A percentile compares a stretch with the other conserved stretches of the same genome.
phyloP scores from a whole-genome alignment of 2,113 vertebrate genomes.

The Charina bottae region DNA sequence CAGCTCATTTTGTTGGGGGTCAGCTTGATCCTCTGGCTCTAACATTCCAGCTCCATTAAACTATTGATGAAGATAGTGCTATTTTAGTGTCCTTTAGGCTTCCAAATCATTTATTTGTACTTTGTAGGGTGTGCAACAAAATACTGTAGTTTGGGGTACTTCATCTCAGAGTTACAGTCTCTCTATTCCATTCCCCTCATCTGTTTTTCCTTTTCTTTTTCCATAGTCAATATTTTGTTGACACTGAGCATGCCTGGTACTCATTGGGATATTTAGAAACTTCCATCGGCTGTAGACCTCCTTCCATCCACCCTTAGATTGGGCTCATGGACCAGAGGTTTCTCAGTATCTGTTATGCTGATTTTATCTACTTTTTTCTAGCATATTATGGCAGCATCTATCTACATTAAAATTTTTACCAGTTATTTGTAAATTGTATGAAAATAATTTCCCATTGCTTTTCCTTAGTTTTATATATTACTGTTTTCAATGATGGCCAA shows the following conservation, averaged over 20 bases:
- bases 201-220: too few species aligned
- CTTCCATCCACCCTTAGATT: too few species aligned
- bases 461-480: not conserved
- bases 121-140: not conserved
- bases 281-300: too few species aligned
- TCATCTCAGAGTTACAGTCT: too few species aligned
- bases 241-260: too few species aligned
- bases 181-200: too few species aligned
- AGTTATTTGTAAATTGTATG: not conserved
- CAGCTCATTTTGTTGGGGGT: not conserved
- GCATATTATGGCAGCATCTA: not conserved
- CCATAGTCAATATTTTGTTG: too few species aligned
- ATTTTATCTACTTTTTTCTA: too few species aligned
- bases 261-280: too few species aligned
- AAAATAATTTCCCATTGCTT: not conserved
- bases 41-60: not conserved
- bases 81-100: not conserved
- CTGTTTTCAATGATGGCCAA: not conserved
- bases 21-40: not conserved
- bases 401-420: not conserved
- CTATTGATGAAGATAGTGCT: not conserved
- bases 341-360: too few species aligned
- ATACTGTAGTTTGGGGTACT: not conserved
- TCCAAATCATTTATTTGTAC: not conserved
- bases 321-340: too few species aligned